These are phyloP conservation scores for Loripinus fragilis DNA, from an alignment of 2,888 invertebrate species.

Conservation along the genomic window DNA sequence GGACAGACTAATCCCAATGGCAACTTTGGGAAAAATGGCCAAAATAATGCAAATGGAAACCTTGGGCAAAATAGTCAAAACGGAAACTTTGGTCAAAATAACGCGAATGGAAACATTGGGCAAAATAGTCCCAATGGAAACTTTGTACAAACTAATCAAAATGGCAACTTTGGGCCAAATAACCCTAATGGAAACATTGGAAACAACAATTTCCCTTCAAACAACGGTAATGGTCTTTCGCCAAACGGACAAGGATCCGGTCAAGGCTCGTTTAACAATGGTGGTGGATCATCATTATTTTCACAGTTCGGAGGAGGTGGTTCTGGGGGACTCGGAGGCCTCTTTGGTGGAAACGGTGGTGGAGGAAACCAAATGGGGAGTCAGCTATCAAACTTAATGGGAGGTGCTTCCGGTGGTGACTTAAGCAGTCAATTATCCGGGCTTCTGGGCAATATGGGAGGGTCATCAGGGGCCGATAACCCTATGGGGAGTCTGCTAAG, in stretches of 20 bases:
- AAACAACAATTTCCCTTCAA: background rate
- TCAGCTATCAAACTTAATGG: constrained; percentile 10
- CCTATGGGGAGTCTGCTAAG: constrained; percentile 23
- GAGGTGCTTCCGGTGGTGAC: constrained; percentile 22
- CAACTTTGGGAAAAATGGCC: too few species aligned
- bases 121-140: background rate
- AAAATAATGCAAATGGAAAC: too few species aligned
- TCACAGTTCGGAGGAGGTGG: constrained; percentile 25
- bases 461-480: constrained; percentile 24
- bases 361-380: constrained; percentile 22
- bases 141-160: background rate
- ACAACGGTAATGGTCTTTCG: background rate
- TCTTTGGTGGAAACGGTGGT: constrained; percentile 21
- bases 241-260: background rate
- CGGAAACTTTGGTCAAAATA: background rate
- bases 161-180: constrained; percentile 2
- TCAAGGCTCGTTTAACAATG: background rate
- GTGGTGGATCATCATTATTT: constrained; percentile 10
- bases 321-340: background rate
- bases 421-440: constrained; percentile 9
- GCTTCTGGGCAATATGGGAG: constrained; percentile 32
- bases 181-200: background rate
- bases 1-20: background rate
- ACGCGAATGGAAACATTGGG: background rate
- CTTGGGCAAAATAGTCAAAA: too few species aligned